These are phyloP conservation scores for Phthorimaea operculella DNA, from an alignment of 1,140 invertebrate species.

Conservation along the genomic window DNA sequence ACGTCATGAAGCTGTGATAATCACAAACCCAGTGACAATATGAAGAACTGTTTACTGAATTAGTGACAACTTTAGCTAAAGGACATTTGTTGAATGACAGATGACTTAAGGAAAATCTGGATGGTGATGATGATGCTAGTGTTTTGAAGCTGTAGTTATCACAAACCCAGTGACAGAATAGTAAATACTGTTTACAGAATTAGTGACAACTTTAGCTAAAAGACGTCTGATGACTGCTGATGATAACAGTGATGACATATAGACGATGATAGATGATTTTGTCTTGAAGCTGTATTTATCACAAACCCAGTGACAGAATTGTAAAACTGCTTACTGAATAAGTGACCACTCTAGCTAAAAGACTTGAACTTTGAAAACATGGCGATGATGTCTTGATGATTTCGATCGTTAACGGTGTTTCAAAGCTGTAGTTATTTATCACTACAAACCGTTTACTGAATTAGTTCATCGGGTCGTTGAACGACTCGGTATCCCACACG, in stretches of 20 bases:
- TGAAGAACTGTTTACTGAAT: background rate
- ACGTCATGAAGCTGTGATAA: background rate
- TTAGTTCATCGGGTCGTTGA: no score
- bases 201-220: no score
- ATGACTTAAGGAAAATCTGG: no score
- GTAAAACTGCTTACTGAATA: background rate
- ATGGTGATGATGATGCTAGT: no score
- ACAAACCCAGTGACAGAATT: slow-evolving; percentile 22
- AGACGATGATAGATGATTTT: background rate
- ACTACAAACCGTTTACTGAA: slow-evolving; percentile 11
- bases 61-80: no score
- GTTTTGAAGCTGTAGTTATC: background rate
- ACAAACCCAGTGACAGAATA: slow-evolving; percentile 10
- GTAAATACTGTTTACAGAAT: background rate
- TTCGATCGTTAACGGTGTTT: background rate
- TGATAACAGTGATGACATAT: background rate
- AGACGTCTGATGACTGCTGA: no score
- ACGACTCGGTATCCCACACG: no score
- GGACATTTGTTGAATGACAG: no score
- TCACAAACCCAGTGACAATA: slow-evolving; percentile 23
- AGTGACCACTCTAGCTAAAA: background rate
- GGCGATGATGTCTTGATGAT: background rate
- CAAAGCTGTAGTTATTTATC: background rate
- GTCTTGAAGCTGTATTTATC: background rate
- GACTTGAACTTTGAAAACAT: background rate